Evolutionary conservation across 2,888 invertebrate species (phyloP).

Genomic region (Drosophila yooni): DNA sequence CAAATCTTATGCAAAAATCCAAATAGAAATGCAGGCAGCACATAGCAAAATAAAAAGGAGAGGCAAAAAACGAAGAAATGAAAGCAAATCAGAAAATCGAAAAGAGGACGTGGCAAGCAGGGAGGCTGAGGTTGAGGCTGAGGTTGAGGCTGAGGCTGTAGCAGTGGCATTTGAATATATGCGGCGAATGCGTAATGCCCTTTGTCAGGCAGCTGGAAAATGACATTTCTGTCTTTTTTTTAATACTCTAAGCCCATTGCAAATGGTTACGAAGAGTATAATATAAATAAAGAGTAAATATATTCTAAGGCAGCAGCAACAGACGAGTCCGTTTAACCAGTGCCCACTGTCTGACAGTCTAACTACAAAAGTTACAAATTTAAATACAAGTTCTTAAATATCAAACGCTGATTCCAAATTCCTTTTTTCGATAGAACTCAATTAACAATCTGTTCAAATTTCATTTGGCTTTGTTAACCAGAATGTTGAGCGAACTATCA

Average conservation of each 20-base stretch:
- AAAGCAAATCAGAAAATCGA: conserved; percentile 32
- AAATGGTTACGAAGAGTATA: not conserved
- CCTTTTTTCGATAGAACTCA: not conserved
- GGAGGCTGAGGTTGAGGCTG: not conserved
- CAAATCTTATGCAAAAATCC: conserved; percentile 76
- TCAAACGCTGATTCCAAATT: not conserved
- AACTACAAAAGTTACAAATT: not conserved
- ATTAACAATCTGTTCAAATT: not conserved
- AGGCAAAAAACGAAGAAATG: conserved; percentile 1
- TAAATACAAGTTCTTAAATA: not conserved
- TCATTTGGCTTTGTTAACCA: too few species aligned
- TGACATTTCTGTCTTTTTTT: not conserved
- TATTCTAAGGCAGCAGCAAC: not conserved
- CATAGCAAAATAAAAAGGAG: not conserved
- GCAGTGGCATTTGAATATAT: conserved; percentile 26
- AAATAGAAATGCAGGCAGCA: conserved; percentile 58
- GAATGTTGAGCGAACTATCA: not conserved
- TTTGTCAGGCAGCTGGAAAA: conserved; percentile 10
- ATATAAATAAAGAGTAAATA: not conserved
- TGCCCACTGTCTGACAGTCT: not conserved
- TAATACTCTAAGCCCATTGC: not conserved
- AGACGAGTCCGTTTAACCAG: not conserved
- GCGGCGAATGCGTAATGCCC: conserved; percentile 50
- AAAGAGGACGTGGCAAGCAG: conserved; percentile 8
- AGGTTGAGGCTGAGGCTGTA: not conserved